phyloP scores from a whole-genome alignment of 1,140 invertebrate species.

The Reticulitermes speratus region DNA sequence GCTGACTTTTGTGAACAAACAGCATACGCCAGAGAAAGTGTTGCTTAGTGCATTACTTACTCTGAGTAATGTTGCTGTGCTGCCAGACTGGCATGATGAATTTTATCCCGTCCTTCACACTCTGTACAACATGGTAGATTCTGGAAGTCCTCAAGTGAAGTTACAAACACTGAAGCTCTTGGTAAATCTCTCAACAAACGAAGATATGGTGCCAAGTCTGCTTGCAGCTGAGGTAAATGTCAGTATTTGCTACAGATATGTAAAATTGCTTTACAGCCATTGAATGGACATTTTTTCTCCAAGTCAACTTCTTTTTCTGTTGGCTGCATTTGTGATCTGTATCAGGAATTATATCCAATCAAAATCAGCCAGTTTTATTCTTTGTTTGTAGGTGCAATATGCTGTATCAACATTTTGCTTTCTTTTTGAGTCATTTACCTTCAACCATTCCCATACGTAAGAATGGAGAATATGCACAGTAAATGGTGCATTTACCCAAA shows the following conservation, averaged over 20 bases:
- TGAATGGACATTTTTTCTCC: too few species aligned
- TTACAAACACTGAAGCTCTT: slow-evolving; percentile 61
- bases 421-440: too few species aligned
- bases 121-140: slow-evolving; percentile 49
- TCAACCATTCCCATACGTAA: too few species aligned
- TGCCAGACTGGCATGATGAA: slow-evolving; percentile 51
- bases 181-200: slow-evolving; percentile 65
- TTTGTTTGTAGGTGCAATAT: too few species aligned
- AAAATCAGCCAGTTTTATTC: too few species aligned
- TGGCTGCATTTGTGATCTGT: too few species aligned
- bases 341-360: too few species aligned
- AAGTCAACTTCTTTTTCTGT: too few species aligned
- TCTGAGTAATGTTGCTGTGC: slow-evolving; percentile 53
- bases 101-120: slow-evolving; percentile 48
- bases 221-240: slow-evolving; percentile 59
- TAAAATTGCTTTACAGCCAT: too few species aligned
- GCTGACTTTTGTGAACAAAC: slow-evolving; percentile 44
- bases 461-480: too few species aligned
- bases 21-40: slow-evolving; percentile 41
- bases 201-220: slow-evolving; percentile 60
- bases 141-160: slow-evolving; percentile 45
- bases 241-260: neutral
- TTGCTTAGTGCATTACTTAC: slow-evolving; percentile 46
- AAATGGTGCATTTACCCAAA: too few species aligned
- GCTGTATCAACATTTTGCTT: too few species aligned